Conservation (phyloP, 2,113 vertebrate species). For the Trichomycterus rosablanca region DNA sequence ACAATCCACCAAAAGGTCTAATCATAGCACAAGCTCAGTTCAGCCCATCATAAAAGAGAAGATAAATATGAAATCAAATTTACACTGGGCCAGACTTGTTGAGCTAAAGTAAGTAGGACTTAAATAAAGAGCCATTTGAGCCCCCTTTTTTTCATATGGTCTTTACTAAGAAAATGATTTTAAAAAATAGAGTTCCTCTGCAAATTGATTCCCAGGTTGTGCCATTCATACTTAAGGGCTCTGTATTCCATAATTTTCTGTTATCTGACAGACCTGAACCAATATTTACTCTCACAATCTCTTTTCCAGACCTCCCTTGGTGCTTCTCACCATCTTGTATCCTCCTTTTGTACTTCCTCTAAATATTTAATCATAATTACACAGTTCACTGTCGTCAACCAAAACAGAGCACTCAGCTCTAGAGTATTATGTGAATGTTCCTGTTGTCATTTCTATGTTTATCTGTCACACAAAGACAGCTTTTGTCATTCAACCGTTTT, state of each 20-base stretch:
- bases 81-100: no score
- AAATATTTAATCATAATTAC: slow-evolving; percentile 49
- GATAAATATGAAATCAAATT: no score
- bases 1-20: no score
- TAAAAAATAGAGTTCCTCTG: no score
- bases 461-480: background rate
- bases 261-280: background rate
- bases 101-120: no score
- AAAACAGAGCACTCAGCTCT: background rate
- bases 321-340: background rate
- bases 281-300: background rate
- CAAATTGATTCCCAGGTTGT: no score
- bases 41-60: no score
- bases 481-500: background rate
- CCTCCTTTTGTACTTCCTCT: slow-evolving; percentile 29
- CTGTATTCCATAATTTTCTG: background rate
- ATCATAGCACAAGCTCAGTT: no score
- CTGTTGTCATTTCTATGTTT: background rate
- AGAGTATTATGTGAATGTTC: background rate
- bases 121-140: no score
- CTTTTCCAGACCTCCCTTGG: background rate
- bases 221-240: no score
- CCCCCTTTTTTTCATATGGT: no score
- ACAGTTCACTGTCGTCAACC: background rate
- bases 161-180: no score